Base-by-base conservation (phyloP, 2,113 vertebrate genomes). In the Oostethus manadensis region DNA sequence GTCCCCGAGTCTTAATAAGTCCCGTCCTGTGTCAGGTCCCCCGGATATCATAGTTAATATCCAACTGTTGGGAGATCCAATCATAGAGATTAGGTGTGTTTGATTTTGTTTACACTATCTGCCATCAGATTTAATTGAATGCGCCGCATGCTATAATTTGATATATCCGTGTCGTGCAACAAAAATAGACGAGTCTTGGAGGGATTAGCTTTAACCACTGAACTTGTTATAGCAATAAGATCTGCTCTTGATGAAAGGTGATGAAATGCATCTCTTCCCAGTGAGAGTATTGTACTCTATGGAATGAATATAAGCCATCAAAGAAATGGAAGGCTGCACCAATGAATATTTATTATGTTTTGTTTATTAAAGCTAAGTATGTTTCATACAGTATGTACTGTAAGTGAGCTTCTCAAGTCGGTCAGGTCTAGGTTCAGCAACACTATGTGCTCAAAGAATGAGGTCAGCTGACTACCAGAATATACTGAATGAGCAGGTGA, bases 81-180 rank as follows among this genome's bases (percentile, higher is more conserved):
- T 82, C 74, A 78, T 67, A 17, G 9, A 86, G 81, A 86, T 88
- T 86, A 86, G 66, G 55, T 54, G 72, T 54, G 62, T 82, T 76
- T 82, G 73, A 78, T 82, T 85, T 80, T 75, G 76, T 81, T 79
- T 69, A 75, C 70, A 70, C 82, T 84, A 84, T 88, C 87, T 88
- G 85, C 76, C 80, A 70, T 66, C 70, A 66, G 35, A 66, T 81
- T 70, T 85, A 86, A 87, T 86, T 85, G 80, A 88, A 87, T 85
- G 76, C 69, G 77, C 68, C 51, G 74, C 76, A 60, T 64, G 62
- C 26, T 68, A 80, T 83, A 84, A 86, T 84, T 79, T 74, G 73
- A 82, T 84, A 77, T 62, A 78, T 75, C 70, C 42, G 13, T 17
- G 0, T 35, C 20, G 11, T 35, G 38, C 33, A 55, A 55, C 38